phyloP scores from a whole-genome alignment of 2,888 invertebrate species.

The Sinodicranocentrus sp. region DNA sequence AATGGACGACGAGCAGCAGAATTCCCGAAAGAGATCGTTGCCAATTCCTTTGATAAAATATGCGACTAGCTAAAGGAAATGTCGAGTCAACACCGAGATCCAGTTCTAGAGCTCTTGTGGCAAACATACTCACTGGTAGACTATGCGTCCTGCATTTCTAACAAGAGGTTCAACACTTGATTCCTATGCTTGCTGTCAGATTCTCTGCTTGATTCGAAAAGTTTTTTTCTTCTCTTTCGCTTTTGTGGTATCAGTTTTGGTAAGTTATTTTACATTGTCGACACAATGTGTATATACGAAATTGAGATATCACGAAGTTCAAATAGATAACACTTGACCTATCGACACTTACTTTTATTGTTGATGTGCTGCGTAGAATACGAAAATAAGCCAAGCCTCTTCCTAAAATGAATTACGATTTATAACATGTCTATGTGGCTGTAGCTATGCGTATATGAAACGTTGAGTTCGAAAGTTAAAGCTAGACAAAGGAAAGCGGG shows the following conservation, averaged over 20 bases:
- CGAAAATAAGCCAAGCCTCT: no score
- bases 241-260: no score
- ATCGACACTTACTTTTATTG: background rate
- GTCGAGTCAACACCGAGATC: slow-evolving; percentile 24
- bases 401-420: no score
- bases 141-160: slow-evolving; percentile 25
- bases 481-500: no score
- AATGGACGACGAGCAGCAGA: no score
- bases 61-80: background rate
- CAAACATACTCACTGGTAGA: slow-evolving; percentile 6
- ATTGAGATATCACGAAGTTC: background rate
- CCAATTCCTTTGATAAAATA: background rate
- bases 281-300: no score
- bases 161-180: background rate
- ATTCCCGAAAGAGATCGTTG: background rate
- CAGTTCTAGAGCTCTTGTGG: slow-evolving; percentile 13
- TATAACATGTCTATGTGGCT: no score
- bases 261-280: no score
- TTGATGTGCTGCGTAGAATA: no score
- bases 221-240: no score
- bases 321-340: slow-evolving; percentile 14
- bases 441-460: no score
- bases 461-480: no score
- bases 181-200: slow-evolving; percentile 12
- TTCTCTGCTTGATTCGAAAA: slow-evolving; percentile 5